A percentile compares a stretch with the other conserved stretches of the same genome.
These are phyloP conservation scores for Laticauda colubrina DNA, from an alignment of 2,113 vertebrate genomes.

Conservation along the genomic window DNA sequence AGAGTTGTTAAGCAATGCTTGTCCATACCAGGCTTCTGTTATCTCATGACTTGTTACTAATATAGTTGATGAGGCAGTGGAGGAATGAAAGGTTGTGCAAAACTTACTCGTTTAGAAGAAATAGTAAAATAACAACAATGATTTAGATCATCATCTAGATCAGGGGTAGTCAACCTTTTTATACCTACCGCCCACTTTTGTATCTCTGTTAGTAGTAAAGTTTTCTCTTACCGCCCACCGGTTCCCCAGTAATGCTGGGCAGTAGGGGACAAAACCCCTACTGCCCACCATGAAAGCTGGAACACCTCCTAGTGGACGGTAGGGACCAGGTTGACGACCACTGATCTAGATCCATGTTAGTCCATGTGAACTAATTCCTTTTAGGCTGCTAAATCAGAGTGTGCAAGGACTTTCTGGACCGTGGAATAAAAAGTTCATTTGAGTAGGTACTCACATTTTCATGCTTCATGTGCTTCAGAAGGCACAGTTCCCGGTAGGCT, in stretches of 20 bases:
- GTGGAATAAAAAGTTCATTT: rapidly evolving
- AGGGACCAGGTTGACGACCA: too few relatives aligned
- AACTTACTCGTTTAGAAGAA: not conserved
- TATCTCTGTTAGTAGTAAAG: too few relatives aligned
- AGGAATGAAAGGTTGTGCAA: not conserved
- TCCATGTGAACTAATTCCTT: not conserved
- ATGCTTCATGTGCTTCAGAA: slow-evolving; percentile 97
- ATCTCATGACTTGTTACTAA: not conserved
- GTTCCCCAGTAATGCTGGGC: too few relatives aligned
- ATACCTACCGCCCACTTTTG: too few relatives aligned
- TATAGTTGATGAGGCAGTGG: not conserved
- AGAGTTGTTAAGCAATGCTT: not conserved
- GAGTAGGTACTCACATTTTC: slow-evolving; percentile 83
- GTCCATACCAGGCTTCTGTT: not conserved
- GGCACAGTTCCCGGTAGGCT: slow-evolving; percentile 91
- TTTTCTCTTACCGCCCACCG: too few relatives aligned
- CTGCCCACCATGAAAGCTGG: too few relatives aligned
- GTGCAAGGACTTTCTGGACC: not conserved
- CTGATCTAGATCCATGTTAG: not conserved
- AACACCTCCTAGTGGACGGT: too few relatives aligned
- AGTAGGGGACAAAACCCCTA: too few relatives aligned
- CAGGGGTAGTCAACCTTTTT: too few relatives aligned
- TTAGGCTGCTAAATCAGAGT: not conserved
- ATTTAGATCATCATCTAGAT: not conserved
- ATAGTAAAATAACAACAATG: not conserved